These are phyloP conservation scores for Drosophila longiperda DNA, from an alignment of 2,888 invertebrate genomes.

Conservation along the genomic window DNA sequence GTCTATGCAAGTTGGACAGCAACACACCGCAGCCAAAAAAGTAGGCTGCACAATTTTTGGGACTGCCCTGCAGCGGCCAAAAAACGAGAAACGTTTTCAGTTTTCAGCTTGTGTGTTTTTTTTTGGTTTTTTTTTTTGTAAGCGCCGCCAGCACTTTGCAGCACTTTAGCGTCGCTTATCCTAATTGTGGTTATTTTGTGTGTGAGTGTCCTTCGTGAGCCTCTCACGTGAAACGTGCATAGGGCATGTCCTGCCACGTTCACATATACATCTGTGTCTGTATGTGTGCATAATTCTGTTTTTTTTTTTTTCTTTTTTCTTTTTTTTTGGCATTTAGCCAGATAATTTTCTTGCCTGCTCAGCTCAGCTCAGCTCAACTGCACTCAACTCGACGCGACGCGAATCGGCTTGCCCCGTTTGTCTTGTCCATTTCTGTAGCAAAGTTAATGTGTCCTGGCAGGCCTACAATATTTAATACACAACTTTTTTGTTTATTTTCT, in stretches of 20 bases:
- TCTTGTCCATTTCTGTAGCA: constrained; percentile 52
- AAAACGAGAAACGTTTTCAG: constrained; percentile 38
- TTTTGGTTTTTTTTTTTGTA: constrained; percentile 37
- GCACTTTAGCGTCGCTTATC: constrained; percentile 73
- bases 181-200: constrained; percentile 74
- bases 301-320: constrained; percentile 45
- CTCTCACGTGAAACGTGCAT: constrained; percentile 66
- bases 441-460: constrained; percentile 62
- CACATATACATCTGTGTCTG: constrained; percentile 26
- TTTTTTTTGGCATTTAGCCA: constrained; percentile 64
- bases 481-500: constrained; percentile 19
- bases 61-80: constrained; percentile 48
- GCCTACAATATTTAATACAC: constrained; percentile 56
- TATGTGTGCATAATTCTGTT: constrained; percentile 53
- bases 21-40: constrained; percentile 21
- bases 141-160: constrained; percentile 61
- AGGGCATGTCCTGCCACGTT: constrained; percentile 61
- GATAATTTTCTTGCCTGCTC: constrained; percentile 71
- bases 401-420: constrained; percentile 32
- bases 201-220: constrained; percentile 58
- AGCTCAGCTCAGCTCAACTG: constrained; percentile 44
- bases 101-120: constrained; percentile 54
- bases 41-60: constrained; percentile 62
- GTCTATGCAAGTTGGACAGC: constrained; percentile 40
- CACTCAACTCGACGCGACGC: constrained; percentile 27